These are phyloP conservation scores for Chaetogeoica ovagalla DNA, from an alignment of 2,888 invertebrate genomes.

Conservation along the genomic window DNA sequence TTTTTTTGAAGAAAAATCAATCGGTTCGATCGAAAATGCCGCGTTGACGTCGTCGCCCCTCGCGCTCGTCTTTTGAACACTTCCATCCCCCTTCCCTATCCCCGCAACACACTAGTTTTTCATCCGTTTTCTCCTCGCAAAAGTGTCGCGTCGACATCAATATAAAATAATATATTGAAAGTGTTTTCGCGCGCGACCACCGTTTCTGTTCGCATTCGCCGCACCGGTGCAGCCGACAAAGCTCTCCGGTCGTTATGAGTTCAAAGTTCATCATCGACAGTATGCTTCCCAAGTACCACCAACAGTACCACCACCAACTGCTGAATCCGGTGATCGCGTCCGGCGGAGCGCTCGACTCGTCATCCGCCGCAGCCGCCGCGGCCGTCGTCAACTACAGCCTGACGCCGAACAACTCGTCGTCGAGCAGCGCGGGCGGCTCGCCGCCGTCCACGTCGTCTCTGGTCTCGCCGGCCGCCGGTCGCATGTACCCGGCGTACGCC, in stretches of 20 bases:
- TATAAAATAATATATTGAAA: no score
- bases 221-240: no score
- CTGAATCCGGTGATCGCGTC: conserved; percentile 62
- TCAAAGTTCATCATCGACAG: conserved; percentile 97
- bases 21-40: no score
- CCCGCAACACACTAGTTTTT: no score
- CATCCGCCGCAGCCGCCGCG: conserved; percentile 59
- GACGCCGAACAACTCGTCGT: conserved; percentile 61
- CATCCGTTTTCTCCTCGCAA: no score
- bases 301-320: conserved; percentile 72
- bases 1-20: no score
- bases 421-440: conserved; percentile 66
- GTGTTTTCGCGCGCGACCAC: no score
- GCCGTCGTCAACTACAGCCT: conserved; percentile 63
- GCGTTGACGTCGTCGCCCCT: no score
- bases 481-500: conserved; percentile 82
- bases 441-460: conserved; percentile 62
- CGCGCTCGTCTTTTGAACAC: no score
- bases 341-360: conserved; percentile 70
- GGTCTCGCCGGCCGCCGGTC: conserved; percentile 65
- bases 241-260: conserved; percentile 71
- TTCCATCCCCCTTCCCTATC: no score
- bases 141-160: no score
- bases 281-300: conserved; percentile 93
- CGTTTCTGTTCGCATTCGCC: no score